Percentiles rank a stretch among this genome's conserved stretches.
Evolutionary conservation across 2,888 invertebrate genomes (phyloP).

Genomic region (Perdita meconis): DNA sequence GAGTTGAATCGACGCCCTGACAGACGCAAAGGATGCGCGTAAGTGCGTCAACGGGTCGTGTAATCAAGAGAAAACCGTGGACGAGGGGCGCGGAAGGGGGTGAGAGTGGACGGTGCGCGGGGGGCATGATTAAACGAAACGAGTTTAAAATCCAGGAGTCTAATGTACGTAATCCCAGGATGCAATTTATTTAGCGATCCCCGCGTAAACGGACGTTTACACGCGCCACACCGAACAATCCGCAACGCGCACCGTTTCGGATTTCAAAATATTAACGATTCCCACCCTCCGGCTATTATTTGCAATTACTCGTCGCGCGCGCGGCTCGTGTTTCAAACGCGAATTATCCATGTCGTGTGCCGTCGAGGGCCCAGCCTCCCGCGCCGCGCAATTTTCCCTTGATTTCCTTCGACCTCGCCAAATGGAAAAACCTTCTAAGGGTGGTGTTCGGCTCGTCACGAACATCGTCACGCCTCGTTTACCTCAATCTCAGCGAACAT

Average conservation of each 20-base stretch:
- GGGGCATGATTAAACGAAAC: slow-evolving; percentile 50
- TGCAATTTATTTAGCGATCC: slow-evolving; percentile 53
- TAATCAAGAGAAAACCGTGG: slow-evolving; percentile 3
- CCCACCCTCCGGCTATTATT: slow-evolving; percentile 44
- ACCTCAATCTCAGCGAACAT: slow-evolving; percentile 64
- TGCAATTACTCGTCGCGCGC: slow-evolving; percentile 41
- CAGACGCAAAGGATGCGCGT: slow-evolving; percentile 18
- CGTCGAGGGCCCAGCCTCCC: not conserved
- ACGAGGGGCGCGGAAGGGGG: not conserved
- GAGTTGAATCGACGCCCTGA: not conserved
- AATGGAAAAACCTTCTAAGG: slow-evolving; percentile 57
- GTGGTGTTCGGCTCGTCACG: slow-evolving; percentile 59
- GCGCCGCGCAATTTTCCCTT: slow-evolving; percentile 23
- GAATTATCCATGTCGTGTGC: slow-evolving; percentile 23
- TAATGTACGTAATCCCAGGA: slow-evolving; percentile 60
- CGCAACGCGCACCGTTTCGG: slow-evolving; percentile 46
- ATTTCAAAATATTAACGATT: slow-evolving; percentile 60
- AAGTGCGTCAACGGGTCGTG: slow-evolving; percentile 28
- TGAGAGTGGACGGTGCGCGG: not conserved
- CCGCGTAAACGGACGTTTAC: slow-evolving; percentile 53
- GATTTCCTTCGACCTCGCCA: slow-evolving; percentile 45
- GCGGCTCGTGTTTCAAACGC: slow-evolving; percentile 35
- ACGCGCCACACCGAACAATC: slow-evolving; percentile 38
- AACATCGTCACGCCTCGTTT: slow-evolving; percentile 68
- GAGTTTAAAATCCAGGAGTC: slow-evolving; percentile 58